These are phyloP conservation scores for Thelaira solivaga DNA, from an alignment of 2,888 invertebrate species.

Conservation along the genomic window DNA sequence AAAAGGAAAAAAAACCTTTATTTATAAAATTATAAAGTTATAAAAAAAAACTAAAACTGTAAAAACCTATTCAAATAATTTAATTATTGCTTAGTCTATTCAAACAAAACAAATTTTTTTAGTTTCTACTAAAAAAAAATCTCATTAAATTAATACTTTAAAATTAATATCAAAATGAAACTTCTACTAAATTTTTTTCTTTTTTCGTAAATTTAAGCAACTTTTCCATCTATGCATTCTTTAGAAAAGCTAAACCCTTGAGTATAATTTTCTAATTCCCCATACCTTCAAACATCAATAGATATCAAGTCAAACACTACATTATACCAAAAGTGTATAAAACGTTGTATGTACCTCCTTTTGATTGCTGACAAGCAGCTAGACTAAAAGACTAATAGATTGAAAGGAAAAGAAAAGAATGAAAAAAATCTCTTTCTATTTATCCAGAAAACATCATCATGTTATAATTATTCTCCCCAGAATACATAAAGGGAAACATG, in stretches of 20 bases:
- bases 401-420: background rate
- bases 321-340: background rate
- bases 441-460: background rate
- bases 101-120: too few relatives aligned
- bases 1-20: too few relatives aligned
- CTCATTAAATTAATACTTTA: too few relatives aligned
- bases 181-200: background rate
- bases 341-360: background rate
- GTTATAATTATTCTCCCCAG: constrained; percentile 10
- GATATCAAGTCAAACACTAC: background rate
- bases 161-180: too few relatives aligned
- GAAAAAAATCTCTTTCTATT: background rate
- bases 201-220: background rate
- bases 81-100: too few relatives aligned
- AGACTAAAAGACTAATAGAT: constrained; percentile 9
- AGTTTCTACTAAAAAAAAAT: too few relatives aligned
- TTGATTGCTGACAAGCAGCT: constrained; percentile 9
- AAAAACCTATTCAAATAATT: too few relatives aligned
- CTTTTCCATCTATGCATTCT: background rate
- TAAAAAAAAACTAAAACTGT: too few relatives aligned
- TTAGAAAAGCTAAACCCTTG: constrained; percentile 22
- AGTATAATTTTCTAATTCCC: constrained; percentile 22
- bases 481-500: background rate
- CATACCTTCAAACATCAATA: constrained; percentile 4
- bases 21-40: too few relatives aligned